Conservation (phyloP, 2,797 vertebrate genomes). For the Anguilla megastoma region DNA sequence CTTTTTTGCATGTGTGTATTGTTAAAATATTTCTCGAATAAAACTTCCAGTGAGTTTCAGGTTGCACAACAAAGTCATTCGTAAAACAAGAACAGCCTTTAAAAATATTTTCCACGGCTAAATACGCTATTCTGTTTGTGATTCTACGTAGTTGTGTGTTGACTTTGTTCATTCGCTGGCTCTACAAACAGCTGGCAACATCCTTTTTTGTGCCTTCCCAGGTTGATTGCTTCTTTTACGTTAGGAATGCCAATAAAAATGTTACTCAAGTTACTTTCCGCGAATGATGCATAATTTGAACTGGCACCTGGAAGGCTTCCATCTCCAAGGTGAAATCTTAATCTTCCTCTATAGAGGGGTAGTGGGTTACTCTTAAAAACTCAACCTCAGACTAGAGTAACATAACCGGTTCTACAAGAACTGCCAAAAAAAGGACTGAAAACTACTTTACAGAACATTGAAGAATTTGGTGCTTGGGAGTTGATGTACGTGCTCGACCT, state of each 20-base stretch:
- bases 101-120: neutral
- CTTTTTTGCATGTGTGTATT: conserved; percentile 33
- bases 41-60: conserved; percentile 14
- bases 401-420: neutral
- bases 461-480: conserved; percentile 41
- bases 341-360: neutral
- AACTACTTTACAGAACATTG: neutral
- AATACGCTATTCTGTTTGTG: neutral
- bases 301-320: conserved; percentile 21
- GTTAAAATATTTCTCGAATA: conserved; percentile 40
- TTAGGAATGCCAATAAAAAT: conserved; percentile 51
- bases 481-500: conserved; percentile 50
- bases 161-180: neutral
- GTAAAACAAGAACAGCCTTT: neutral
- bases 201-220: neutral
- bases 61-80: neutral
- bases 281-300: conserved; percentile 54
- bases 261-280: conserved; percentile 44
- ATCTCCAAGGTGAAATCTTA: conserved; percentile 10
- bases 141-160: neutral
- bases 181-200: conserved; percentile 35
- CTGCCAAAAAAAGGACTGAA: neutral
- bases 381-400: neutral
- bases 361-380: neutral
- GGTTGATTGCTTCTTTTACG: conserved; percentile 49